Evolutionary conservation across 2,888 invertebrate species (phyloP).

Genomic region (Pristionchus fissidentatus): DNA sequence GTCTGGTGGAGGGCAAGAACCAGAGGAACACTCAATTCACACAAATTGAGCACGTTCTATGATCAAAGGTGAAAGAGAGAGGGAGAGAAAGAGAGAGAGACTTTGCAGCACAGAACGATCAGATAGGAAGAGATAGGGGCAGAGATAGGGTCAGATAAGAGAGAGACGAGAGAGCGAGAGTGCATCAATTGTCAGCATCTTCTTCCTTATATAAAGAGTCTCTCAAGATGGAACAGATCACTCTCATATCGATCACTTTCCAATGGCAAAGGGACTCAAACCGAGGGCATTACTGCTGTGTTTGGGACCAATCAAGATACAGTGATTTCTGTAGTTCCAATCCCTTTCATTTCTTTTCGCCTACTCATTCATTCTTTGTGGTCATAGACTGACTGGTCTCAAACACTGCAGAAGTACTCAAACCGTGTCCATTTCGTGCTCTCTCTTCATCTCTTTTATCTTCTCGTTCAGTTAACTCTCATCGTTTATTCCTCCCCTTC

Average conservation of each 20-base stretch:
- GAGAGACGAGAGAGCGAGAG: constrained; percentile 30
- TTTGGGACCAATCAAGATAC: too few species aligned
- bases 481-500: neutral
- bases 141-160: too few species aligned
- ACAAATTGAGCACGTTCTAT: neutral
- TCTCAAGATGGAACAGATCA: neutral
- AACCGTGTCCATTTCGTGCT: too few species aligned
- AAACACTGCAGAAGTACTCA: too few species aligned
- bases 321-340: neutral
- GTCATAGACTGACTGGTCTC: too few species aligned
- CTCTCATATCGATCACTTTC: neutral
- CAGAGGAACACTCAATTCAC: neutral
- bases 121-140: constrained; percentile 26
- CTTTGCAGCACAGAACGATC: neutral
- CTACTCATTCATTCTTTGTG: too few species aligned
- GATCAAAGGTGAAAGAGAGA: neutral
- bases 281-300: too few species aligned
- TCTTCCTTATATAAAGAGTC: constrained; percentile 16
- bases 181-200: constrained; percentile 14
- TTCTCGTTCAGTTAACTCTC: neutral
- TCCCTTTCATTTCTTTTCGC: neutral
- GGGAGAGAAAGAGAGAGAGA: neutral
- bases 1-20: neutral
- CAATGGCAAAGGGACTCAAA: too few species aligned
- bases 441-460: neutral